Base-by-base conservation (phyloP, 1,140 invertebrate genomes). In the Apis dorsata region DNA sequence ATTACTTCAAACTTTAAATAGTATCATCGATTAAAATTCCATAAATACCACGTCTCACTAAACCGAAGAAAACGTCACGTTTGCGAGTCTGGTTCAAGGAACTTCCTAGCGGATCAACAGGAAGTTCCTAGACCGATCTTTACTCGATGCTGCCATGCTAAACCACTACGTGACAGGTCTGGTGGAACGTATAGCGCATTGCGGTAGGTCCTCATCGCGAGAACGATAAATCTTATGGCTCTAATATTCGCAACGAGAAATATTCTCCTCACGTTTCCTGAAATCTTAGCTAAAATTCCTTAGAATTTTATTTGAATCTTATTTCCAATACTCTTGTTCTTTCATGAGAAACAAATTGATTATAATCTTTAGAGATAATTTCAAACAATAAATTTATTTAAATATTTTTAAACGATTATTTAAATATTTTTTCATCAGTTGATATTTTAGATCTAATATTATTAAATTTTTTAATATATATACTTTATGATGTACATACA, bases 361-460 rank as follows among this genome's bases (percentile, higher is more conserved):
- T 55, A 53, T 71, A 59, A 57, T 62, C 60, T 44, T 49, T 13
- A 10, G 17, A 57, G 60, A 81, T 77, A 81, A 60, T 69, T 24
- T 9, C 8, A 8, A 28, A 72, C 73, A 71, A 81, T 85, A 85
- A 85, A 85, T 85, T 85, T 79, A 72, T 76, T 74, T 57, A 78
- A 57, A 44, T 9, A 66, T 69, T 49, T 28, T 19, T 19, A n/a
- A 21, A 53, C 1, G 57, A 11, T n/a, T 5, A 12, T 7, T 34
- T 34, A 34, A 55, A 77, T 82, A 60, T 34, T 34, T 34, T 34
- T 44, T 66, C 28, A 13, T 10, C 2, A 24, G 28, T 13, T 55
- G 9, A 34, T 57, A 51, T n/a, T 65, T 78, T 68, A 44, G 28
- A 19, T 63, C 17, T 51, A 65, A 51, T 51, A 51, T 78, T 68